Evolutionary conservation across 2,113 vertebrate species (phyloP).

Genomic region (Calyptomena viridis): DNA sequence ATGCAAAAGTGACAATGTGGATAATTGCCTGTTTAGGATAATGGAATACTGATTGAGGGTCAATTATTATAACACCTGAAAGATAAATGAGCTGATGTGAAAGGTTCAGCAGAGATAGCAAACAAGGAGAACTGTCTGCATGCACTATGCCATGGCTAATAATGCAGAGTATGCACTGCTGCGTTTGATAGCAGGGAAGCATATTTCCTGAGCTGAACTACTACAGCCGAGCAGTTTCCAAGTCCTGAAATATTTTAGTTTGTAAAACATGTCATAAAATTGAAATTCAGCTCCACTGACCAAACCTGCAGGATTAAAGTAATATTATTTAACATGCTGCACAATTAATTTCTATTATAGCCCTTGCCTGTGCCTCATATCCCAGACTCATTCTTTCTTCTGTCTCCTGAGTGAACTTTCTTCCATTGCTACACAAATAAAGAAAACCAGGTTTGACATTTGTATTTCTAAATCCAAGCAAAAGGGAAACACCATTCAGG

Average conservation of each 20-base stretch:
- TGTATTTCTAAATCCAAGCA: slow-evolving; percentile 28
- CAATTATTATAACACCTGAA: slow-evolving; percentile 87
- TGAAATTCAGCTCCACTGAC: slow-evolving; percentile 62
- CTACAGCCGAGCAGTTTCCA: slow-evolving; percentile 13
- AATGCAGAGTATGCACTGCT: not conserved
- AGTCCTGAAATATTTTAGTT: slow-evolving; percentile 61
- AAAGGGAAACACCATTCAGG: not conserved
- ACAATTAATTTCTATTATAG: slow-evolving; percentile 71
- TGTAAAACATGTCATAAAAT: slow-evolving; percentile 70
- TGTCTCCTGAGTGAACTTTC: slow-evolving; percentile 65
- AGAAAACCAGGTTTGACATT: slow-evolving; percentile 57
- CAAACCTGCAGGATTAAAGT: slow-evolving; percentile 72
- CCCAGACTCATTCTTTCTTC: slow-evolving; percentile 60
- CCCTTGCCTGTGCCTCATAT: slow-evolving; percentile 39
- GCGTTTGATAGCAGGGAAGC: slow-evolving; percentile 52
- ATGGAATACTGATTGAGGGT: slow-evolving; percentile 91
- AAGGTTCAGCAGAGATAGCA: slow-evolving; percentile 74
- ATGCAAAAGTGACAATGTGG: slow-evolving; percentile 95
- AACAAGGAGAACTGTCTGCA: slow-evolving; percentile 53
- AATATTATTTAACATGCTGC: slow-evolving; percentile 70
- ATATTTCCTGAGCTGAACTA: slow-evolving; percentile 62
- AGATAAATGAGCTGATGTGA: slow-evolving; percentile 81
- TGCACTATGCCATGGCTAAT: slow-evolving; percentile 18
- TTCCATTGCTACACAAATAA: slow-evolving; percentile 62
- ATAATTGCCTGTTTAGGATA: slow-evolving; percentile 94